Evolutionary conservation across 2,113 vertebrate genomes (phyloP).

Genomic region (Mellivora capensis): DNA sequence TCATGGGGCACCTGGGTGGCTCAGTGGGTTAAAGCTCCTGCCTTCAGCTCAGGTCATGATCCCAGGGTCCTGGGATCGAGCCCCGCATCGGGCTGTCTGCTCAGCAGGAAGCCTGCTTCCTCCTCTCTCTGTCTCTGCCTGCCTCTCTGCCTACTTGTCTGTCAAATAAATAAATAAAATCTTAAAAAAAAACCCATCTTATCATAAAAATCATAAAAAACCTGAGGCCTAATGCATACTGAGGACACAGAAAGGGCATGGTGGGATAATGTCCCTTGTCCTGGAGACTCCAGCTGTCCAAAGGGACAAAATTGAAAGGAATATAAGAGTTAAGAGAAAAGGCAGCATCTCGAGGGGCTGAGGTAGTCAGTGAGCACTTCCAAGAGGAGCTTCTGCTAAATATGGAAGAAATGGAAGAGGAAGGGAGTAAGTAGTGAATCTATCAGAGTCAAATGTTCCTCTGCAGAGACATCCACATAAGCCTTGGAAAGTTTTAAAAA

Average conservation of each 20-base stretch:
- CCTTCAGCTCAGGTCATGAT: too few relatives aligned
- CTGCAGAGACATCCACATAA: background rate
- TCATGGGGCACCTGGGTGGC: too few relatives aligned
- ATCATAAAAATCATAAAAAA: background rate
- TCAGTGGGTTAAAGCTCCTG: too few relatives aligned
- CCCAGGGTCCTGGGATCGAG: too few relatives aligned
- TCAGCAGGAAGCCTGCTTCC: too few relatives aligned
- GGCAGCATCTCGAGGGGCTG: background rate
- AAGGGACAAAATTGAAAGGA: background rate
- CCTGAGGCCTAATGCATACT: background rate
- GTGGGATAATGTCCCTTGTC: background rate
- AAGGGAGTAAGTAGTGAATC: background rate
- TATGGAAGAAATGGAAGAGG: background rate
- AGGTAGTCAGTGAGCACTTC: background rate
- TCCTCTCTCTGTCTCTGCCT: too few relatives aligned
- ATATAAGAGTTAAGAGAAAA: slow-evolving; percentile 24
- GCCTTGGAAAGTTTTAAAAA: background rate
- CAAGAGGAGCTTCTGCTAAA: background rate
- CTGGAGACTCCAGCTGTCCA: background rate
- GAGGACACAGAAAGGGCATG: background rate
- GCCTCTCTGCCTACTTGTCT: too few relatives aligned
- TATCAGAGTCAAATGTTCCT: background rate
- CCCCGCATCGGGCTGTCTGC: too few relatives aligned
- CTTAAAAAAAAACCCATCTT: too few relatives aligned
- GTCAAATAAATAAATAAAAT: too few relatives aligned